phyloP scores from a whole-genome alignment of 2,888 invertebrate species.

The Zele albiditarsus region DNA sequence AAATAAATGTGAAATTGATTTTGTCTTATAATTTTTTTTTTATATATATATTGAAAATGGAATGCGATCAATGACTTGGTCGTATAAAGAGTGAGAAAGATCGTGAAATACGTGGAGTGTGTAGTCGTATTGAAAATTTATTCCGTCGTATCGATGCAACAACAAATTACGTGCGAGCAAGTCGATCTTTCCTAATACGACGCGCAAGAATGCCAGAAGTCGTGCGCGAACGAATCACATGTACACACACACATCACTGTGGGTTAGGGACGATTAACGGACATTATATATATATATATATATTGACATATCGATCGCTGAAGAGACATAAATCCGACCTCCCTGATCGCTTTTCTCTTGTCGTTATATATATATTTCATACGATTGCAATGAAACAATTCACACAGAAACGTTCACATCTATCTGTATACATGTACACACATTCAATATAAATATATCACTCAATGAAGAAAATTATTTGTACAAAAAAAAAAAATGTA shows the following conservation, averaged over 20 bases:
- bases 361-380: not conserved
- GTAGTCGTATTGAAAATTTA: constrained; percentile 63
- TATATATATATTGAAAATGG: constrained; percentile 33
- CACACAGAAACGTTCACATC: not conserved
- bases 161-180: constrained; percentile 67
- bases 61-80: constrained; percentile 46
- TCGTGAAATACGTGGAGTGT: constrained; percentile 55
- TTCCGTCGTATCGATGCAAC: constrained; percentile 68
- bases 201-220: constrained; percentile 64
- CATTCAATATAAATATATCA: not conserved
- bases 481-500: too few relatives aligned
- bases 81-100: constrained; percentile 30
- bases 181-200: constrained; percentile 71
- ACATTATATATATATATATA: constrained; percentile 20
- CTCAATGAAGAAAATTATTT: too few relatives aligned
- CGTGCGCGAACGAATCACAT: constrained; percentile 40
- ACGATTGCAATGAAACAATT: not conserved
- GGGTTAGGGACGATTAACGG: constrained; percentile 20
- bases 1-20: constrained; percentile 35
- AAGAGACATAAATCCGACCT: constrained; percentile 29
- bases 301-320: not conserved
- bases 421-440: not conserved
- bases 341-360: constrained; percentile 5
- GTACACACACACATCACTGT: constrained; percentile 29
- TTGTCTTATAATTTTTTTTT: not conserved